Base-by-base conservation (phyloP, 2,797 vertebrate species). In the Dryobates pubescens region DNA sequence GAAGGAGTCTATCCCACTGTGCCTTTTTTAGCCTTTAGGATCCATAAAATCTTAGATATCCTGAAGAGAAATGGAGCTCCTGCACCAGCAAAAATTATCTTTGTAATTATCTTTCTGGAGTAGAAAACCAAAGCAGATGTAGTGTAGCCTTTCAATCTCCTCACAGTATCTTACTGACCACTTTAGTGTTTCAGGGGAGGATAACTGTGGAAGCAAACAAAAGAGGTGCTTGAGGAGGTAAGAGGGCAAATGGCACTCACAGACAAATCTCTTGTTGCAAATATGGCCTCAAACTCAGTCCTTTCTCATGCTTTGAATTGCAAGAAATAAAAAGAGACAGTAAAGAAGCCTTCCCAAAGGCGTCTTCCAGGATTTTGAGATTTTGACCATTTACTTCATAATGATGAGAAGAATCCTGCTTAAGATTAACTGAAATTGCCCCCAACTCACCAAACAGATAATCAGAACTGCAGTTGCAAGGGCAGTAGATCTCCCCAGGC, bases 241-340 rank as follows among this genome's bases (percentile, higher is more conserved):
- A 74, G 36, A 71, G 45, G 30, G 29, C 16, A 82, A 65, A 68
- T 41, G 10, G 24, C 17, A 45, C 32, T 77, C 7, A 5, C 3
- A 15, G 62, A 67, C 54, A 88, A 84, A 86, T 68, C 34, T 91
- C 61, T 24, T 53, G 27, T 26, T 88, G 34, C 13, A 49, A 76
- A 80, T 92, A 41, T 51, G n/a, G 16, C 45, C 51, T 85, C 56
- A 68, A 4, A 83, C 20, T 49, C 53, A 29, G 51, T 80, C 32
- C 13, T 26, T 8, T 41, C 49, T 32, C 10, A 12, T 64, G 23
- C 9, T 32, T 80, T 6, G 51, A 85, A 82, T 27, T 63, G 29
- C 51, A 80, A 80, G n/a, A 41, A 89, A 77, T 89, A 69, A 87
- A 74, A 88, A 77, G 54, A 87, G 23, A 41, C 36, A 89, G 43